Base-by-base conservation (phyloP, 2,113 vertebrate species). In the Ophiodon elongatus region DNA sequence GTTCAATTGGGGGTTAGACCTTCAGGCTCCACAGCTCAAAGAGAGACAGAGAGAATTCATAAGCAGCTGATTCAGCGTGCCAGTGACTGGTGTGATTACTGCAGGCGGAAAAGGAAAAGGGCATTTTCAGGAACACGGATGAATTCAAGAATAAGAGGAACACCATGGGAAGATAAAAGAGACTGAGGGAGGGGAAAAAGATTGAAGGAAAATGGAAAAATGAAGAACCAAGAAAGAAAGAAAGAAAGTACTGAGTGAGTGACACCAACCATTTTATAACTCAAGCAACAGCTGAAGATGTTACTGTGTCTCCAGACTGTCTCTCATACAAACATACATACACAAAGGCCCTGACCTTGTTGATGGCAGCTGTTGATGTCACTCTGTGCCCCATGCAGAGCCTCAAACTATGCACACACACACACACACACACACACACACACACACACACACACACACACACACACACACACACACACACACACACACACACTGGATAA, bases 1-100 rank as follows among this genome's bases (percentile, higher is more conserved):
- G 92, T 93, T 93, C 91, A 94, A 74, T 65, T 52, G 74, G 69
- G 83, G 91, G 92, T 94, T 84, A 94, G 89, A 91, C 91, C 89
- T 88, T 80, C 74, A 88, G 92, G 89, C 91, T 91, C 87, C 83
- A 6, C 29, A 11, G 68, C 91, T 89, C 84, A 82, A 74, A 87
- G 67, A 79, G 50, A 80, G 47, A 84, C 65, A 80, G 65, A 71
- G 84, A 89, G 87, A 79, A 92, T 92, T 89, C 87, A 89, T 83
- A 82, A 85, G 90, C 84, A 90, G 91, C 88, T 88, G 90, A 87
- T 83, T 88, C 86, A 86, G 83, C 65, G 23, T 45, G 82, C 65
- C 60, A 10, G 86, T 73, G 82, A 60, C 87, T 84, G 41, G 47
- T 79, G 73, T 76, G 85, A 86, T 86, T 82, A 82, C 80, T 82